phyloP scores from a whole-genome alignment of 2,113 vertebrate genomes.

The Catagonus wagneri region DNA sequence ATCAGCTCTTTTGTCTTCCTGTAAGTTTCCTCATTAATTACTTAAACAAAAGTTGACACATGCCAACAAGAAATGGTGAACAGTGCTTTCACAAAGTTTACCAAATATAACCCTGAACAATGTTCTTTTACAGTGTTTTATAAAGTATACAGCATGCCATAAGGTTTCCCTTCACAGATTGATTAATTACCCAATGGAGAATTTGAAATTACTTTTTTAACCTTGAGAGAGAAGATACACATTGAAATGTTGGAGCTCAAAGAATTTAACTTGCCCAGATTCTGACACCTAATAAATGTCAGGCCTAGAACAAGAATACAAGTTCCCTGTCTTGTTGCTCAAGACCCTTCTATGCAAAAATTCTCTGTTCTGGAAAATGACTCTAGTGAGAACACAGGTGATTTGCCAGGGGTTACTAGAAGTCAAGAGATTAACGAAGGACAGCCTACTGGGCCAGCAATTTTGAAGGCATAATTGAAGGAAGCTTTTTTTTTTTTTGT shows the following conservation, averaged over 20 bases:
- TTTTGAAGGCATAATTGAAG: background rate
- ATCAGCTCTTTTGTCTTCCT: constrained; percentile 40
- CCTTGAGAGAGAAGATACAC: background rate
- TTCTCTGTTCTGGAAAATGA: background rate
- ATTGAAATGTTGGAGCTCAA: background rate
- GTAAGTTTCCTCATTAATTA: background rate
- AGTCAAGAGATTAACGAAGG: background rate
- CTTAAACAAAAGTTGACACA: background rate
- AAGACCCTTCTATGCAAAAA: too few relatives aligned
- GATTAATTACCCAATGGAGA: background rate
- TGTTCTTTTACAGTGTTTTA: background rate
- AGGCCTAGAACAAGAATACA: background rate
- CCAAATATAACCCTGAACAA: background rate
- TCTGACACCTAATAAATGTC: background rate
- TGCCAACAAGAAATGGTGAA: background rate
- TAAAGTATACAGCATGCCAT: background rate
- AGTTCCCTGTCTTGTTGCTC: background rate
- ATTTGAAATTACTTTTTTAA: constrained; percentile 14
- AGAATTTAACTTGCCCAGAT: background rate
- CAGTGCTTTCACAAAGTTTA: background rate
- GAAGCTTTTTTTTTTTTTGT: too few relatives aligned
- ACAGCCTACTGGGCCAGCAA: background rate
- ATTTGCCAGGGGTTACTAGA: background rate
- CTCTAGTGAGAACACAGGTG: background rate
- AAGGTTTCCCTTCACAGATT: background rate